Conservation (phyloP, 2,888 invertebrate genomes). For the Thereva unica region DNA sequence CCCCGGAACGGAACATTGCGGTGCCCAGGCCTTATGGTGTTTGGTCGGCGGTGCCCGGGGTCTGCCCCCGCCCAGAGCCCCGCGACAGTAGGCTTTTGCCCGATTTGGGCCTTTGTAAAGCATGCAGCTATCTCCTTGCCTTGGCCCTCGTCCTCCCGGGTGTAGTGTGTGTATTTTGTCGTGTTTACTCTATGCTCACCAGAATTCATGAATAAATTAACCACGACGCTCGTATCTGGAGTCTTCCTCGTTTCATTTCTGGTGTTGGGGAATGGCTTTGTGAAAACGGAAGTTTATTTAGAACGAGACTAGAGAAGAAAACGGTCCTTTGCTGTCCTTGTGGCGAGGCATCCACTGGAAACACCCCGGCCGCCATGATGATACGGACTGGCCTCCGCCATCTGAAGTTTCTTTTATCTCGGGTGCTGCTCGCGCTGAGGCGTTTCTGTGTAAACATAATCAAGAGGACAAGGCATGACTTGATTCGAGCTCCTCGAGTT, state of each 20-base stretch:
- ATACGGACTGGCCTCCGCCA: constrained; percentile 15
- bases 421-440: constrained; percentile 24
- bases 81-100: constrained; percentile 8
- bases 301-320: constrained; percentile 14
- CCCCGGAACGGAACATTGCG: background rate
- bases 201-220: constrained; percentile 37
- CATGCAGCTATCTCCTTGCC: constrained; percentile 31
- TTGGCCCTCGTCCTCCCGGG: constrained; percentile 20
- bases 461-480: constrained; percentile 35
- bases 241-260: constrained; percentile 4
- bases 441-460: constrained; percentile 33
- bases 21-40: no score
- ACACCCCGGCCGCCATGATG: constrained; percentile 12
- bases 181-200: constrained; percentile 34
- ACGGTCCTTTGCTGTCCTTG: constrained; percentile 19
- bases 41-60: constrained; percentile 1
- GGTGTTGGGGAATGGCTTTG: constrained; percentile 14
- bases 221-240: constrained; percentile 14
- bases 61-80: background rate
- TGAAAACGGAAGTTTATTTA: constrained; percentile 36
- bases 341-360: background rate
- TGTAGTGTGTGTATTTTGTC: constrained; percentile 27
- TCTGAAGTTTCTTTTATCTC: constrained; percentile 21
- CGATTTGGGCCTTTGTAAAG: constrained; percentile 6
- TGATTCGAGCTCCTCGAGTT: constrained; percentile 32